A percentile compares a stretch with the other conserved stretches of the same genome.
These are phyloP conservation scores for Prionchulus punctatus DNA, from an alignment of 2,888 invertebrate genomes.

Conservation along the genomic window DNA sequence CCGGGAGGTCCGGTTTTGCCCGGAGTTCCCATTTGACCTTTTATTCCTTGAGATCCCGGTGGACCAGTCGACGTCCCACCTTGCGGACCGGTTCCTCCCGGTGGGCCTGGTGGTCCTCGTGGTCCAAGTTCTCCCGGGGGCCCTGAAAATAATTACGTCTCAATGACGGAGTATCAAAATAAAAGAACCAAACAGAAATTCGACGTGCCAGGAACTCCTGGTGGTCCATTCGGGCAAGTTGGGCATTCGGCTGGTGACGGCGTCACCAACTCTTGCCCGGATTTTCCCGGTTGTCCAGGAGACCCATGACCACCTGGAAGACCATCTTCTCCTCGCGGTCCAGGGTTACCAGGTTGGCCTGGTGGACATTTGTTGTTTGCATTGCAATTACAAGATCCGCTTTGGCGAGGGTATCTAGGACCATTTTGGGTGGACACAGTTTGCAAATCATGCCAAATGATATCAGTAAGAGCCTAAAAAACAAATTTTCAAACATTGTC, in stretches of 20 bases:
- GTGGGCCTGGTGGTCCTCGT: neutral
- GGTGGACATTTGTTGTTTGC: neutral
- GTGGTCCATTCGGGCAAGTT: too few relatives aligned
- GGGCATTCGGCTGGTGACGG: too few relatives aligned
- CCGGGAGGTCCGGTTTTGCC: neutral
- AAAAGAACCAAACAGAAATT: too few relatives aligned
- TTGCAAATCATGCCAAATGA: too few relatives aligned
- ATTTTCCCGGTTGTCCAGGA: neutral
- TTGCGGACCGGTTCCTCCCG: too few relatives aligned
- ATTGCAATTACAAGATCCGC: too few relatives aligned
- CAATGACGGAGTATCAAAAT: neutral
- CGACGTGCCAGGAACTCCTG: too few relatives aligned
- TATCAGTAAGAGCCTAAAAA: too few relatives aligned
- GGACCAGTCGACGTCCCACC: neutral
- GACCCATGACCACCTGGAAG: neutral
- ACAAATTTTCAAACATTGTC: too few relatives aligned
- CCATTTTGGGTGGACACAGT: too few relatives aligned
- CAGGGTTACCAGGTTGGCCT: neutral
- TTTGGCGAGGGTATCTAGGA: too few relatives aligned
- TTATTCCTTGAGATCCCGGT: neutral
- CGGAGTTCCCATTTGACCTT: neutral
- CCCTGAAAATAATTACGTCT: neutral
- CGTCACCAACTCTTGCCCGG: neutral
- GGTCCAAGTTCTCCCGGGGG: neutral
- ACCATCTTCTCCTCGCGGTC: neutral